Evolutionary conservation across 2,797 vertebrate species (phyloP).

Genomic region (Anguilla obscura): DNA sequence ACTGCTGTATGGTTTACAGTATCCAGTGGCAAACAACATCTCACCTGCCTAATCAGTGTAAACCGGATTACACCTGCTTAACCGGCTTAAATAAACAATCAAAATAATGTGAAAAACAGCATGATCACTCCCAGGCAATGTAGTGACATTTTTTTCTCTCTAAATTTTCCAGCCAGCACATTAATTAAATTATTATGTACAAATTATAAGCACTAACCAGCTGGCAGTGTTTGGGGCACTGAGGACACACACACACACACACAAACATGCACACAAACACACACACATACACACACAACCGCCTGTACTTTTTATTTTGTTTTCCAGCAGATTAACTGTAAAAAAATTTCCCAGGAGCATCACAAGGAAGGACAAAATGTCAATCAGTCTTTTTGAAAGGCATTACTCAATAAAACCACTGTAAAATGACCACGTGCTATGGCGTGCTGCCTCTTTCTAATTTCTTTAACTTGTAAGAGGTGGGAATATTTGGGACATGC

Average conservation of each 20-base stretch:
- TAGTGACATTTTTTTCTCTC: too few species aligned
- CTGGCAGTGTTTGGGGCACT: neutral
- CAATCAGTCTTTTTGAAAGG: neutral
- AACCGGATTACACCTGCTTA: neutral
- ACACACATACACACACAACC: neutral
- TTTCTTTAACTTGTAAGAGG: neutral
- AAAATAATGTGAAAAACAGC: neutral
- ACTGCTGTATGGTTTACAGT: neutral
- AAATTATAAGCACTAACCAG: neutral
- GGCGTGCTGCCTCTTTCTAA: neutral
- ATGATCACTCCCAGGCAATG: neutral
- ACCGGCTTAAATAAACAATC: neutral
- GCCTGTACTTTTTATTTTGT: neutral
- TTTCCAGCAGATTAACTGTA: neutral
- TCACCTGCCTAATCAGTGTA: neutral
- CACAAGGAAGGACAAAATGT: neutral
- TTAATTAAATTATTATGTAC: neutral
- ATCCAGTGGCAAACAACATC: neutral
- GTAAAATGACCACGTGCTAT: neutral
- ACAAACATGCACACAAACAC: too few species aligned
- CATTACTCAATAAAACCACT: neutral
- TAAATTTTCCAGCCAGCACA: too few species aligned
- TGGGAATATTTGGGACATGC: neutral
- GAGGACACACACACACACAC: too few species aligned
- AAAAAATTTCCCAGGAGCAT: neutral